phyloP scores from a whole-genome alignment of 2,797 vertebrate genomes.

The Columba guinea region DNA sequence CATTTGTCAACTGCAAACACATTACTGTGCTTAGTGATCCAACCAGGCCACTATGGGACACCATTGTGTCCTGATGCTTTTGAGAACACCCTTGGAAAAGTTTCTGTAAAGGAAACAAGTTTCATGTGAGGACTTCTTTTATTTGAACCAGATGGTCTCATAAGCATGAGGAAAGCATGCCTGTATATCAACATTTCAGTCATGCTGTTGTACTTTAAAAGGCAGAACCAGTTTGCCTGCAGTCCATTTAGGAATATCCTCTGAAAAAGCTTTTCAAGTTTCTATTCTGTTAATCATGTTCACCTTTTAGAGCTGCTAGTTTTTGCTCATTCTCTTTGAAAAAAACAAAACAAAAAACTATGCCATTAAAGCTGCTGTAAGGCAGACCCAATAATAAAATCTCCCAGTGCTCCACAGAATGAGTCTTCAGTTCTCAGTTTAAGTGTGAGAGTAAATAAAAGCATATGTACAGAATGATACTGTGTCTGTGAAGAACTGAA shows the following conservation, averaged over 20 bases:
- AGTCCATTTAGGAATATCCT: background rate
- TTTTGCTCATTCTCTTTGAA: background rate
- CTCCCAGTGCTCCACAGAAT: background rate
- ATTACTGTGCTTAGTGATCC: background rate
- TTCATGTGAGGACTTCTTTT: background rate
- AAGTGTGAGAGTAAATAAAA: background rate
- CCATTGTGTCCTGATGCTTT: background rate
- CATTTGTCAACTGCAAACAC: background rate
- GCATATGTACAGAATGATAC: rapidly evolving
- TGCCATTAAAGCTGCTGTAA: background rate
- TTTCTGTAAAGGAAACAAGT: background rate
- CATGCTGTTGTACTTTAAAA: background rate
- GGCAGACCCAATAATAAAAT: background rate
- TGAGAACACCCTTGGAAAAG: background rate
- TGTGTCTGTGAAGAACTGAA: background rate
- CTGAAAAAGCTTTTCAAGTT: background rate
- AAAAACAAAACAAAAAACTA: background rate
- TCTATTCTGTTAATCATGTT: background rate
- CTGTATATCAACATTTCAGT: rapidly evolving
- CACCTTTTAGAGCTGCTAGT: background rate
- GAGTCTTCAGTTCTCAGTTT: background rate
- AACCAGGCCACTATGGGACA: background rate
- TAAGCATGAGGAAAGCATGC: rapidly evolving
- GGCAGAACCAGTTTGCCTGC: background rate
- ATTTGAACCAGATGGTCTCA: background rate